phyloP scores from a whole-genome alignment of 2,797 vertebrate genomes.

The Phoxinus dragarum region DNA sequence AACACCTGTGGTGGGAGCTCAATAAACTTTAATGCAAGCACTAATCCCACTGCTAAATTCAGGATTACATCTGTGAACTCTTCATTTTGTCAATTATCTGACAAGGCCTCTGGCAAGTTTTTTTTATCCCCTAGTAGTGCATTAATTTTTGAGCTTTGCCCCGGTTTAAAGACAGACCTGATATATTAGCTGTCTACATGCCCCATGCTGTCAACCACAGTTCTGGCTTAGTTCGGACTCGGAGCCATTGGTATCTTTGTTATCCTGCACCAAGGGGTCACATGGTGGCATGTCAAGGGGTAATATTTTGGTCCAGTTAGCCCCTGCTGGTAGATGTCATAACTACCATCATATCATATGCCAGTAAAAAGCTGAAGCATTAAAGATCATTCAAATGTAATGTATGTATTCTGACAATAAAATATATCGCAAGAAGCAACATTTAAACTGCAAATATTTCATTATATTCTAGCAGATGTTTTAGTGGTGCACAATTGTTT shows the following conservation, averaged over 20 bases:
- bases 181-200: not conserved
- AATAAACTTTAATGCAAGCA: constrained; percentile 58
- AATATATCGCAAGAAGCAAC: not conserved
- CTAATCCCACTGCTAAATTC: constrained; percentile 65
- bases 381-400: not conserved
- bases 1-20: constrained; percentile 27
- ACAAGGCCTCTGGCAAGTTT: not conserved
- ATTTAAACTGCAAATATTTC: not conserved
- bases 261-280: not conserved
- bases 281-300: not conserved
- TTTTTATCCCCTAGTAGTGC: not conserved
- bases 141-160: not conserved
- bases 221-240: not conserved
- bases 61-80: constrained; percentile 60
- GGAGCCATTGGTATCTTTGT: not conserved
- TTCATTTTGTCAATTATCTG: constrained; percentile 23
- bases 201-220: constrained; percentile 2
- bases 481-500: not conserved
- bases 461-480: not conserved
- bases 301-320: not conserved
- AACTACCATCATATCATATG: not conserved
- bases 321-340: not conserved
- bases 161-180: not conserved
- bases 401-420: not conserved
- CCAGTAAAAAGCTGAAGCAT: not conserved